Evolutionary conservation across 1,140 invertebrate genomes (phyloP), one percentile per base, ranked within the genome.

Genomic region (Hycleus phaleratus): DNA sequence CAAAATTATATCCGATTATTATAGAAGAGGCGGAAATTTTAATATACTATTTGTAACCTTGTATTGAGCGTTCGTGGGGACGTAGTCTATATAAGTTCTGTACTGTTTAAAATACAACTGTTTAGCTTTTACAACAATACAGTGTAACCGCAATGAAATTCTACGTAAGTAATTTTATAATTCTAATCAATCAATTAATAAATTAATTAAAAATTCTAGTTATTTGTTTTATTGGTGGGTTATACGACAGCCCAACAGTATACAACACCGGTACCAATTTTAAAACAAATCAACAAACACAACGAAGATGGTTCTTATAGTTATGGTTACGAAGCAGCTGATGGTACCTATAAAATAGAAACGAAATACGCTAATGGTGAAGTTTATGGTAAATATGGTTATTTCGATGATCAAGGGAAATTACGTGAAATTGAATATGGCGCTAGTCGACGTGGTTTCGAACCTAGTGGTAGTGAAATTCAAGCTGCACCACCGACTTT

Each of bases 271-370:
- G 80, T 86, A 0, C 84, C 83, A 4, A 87, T 87, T 61, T 72
- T 87, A 38, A 84, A 85, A 67, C 84, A 86, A 70, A 84, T 87
- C 68, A 85, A 82, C 73, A 78, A 81, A 57, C 86, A 88, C 70
- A 92, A 91, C 69, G 88, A 90, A 49, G 89, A 92, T 61, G 90
- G 89, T 0, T 90, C 87, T 12, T 91, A 91, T 74, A 90, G 85
- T 62, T 93, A 88, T 67, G 92, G 91, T 0, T 95, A 92, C 70
- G 90, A 94, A 73, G 88, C 82, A 0, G 91, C 88, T 0, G 90
- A 94, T 68, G 91, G 91, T n/a, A 86, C 88, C 26, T 93, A 91
- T 78, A 94, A 94, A 74, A 92, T 94, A 56, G 91, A 95, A 72
- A 91, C 88, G 1, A 91, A 90, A 70, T 88, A 88, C 62, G 81